Evolutionary conservation across 2,888 invertebrate genomes (phyloP).

Genomic region (Clostera curtula): DNA sequence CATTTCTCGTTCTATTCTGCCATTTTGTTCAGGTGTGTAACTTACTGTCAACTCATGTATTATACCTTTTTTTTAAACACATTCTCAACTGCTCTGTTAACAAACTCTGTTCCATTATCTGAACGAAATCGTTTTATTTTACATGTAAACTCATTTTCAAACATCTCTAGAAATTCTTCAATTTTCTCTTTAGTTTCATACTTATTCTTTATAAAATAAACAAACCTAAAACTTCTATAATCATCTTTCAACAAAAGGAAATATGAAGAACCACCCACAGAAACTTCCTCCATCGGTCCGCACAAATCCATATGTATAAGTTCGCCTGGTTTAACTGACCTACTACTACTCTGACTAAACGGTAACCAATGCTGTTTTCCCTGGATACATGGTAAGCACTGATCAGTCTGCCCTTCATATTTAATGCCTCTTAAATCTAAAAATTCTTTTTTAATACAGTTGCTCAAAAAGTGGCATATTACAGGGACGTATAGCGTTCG

Average conservation of each 20-base stretch:
- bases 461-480: too few relatives aligned
- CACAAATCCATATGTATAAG: too few relatives aligned
- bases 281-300: constrained; percentile 3
- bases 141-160: not conserved
- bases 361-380: too few relatives aligned
- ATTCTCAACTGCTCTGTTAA: not conserved
- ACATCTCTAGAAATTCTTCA: not conserved
- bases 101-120: constrained; percentile 3
- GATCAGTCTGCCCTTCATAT: too few relatives aligned
- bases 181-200: not conserved
- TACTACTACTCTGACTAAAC: too few relatives aligned
- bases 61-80: not conserved
- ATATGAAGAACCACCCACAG: constrained; percentile 4
- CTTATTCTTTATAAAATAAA: constrained; percentile 4
- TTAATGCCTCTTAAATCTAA: too few relatives aligned
- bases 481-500: too few relatives aligned
- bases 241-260: constrained; percentile 5
- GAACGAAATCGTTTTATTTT: constrained; percentile 1
- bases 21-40: constrained; percentile 2
- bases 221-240: not conserved
- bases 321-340: too few relatives aligned
- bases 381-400: too few relatives aligned
- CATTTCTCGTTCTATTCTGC: not conserved
- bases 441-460: too few relatives aligned
- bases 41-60: not conserved